Percentiles rank a stretch among this genome's conserved stretches.
These are phyloP conservation scores for Drosophila arizonae DNA, from an alignment of 1,140 invertebrate genomes.

Conservation along the genomic window DNA sequence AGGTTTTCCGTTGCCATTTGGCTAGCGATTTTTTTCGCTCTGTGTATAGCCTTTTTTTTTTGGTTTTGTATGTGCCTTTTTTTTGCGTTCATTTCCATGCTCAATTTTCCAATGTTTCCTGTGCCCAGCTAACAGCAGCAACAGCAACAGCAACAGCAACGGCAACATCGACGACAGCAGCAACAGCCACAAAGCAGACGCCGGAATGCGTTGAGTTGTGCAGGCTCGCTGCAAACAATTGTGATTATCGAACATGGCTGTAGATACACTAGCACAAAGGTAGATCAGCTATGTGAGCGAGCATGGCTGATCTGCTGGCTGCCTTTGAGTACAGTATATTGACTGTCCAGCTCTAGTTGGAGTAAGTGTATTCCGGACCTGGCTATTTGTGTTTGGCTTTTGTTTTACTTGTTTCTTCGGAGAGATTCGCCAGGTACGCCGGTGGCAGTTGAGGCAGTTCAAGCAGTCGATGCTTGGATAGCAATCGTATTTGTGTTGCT, in stretches of 20 bases:
- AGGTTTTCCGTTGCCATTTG: slow-evolving; percentile 74
- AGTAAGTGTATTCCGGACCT: not conserved
- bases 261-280: slow-evolving; percentile 16
- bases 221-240: slow-evolving; percentile 75
- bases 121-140: slow-evolving; percentile 62
- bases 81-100: slow-evolving; percentile 73
- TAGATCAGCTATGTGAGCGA: not conserved
- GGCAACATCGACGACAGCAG: slow-evolving; percentile 44
- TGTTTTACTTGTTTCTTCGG: slow-evolving; percentile 23
- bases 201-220: slow-evolving; percentile 67
- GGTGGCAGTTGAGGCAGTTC: slow-evolving; percentile 52
- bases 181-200: slow-evolving; percentile 45
- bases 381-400: not conserved
- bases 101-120: slow-evolving; percentile 81
- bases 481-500: slow-evolving; percentile 53
- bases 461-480: slow-evolving; percentile 48
- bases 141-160: slow-evolving; percentile 19
- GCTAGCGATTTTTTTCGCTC: slow-evolving; percentile 56
- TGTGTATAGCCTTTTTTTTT: slow-evolving; percentile 21
- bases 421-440: slow-evolving; percentile 43
- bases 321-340: too few relatives aligned
- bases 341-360: too few relatives aligned
- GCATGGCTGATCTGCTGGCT: too few relatives aligned
- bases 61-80: not conserved
- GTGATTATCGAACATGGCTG: slow-evolving; percentile 73